Evolutionary conservation across 2,888 invertebrate species (phyloP).

Genomic region (Anarsia innoxiella): DNA sequence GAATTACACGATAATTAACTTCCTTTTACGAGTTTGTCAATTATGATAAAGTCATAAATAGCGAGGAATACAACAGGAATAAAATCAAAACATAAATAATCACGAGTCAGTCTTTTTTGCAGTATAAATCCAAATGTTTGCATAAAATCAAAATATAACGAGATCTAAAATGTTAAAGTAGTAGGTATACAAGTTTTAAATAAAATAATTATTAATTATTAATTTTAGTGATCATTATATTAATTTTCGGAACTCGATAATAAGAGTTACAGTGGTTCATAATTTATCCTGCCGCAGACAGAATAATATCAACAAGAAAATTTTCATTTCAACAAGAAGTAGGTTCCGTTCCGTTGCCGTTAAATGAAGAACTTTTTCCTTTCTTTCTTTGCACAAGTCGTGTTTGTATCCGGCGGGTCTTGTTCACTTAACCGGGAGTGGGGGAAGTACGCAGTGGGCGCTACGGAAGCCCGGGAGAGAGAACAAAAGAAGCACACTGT

Average conservation of each 20-base stretch:
- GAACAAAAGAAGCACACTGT: constrained; percentile 32
- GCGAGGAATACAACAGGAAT: too few relatives aligned
- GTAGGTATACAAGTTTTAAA: too few relatives aligned
- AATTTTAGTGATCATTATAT: too few relatives aligned
- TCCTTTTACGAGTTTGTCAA: too few relatives aligned
- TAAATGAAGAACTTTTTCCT: constrained; percentile 14
- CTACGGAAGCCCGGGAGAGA: constrained; percentile 27
- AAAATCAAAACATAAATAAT: too few relatives aligned
- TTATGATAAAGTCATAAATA: too few relatives aligned
- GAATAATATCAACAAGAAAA: constrained; percentile 12
- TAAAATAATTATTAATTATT: too few relatives aligned
- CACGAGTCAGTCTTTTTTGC: too few relatives aligned
- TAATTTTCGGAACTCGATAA: constrained; percentile 7
- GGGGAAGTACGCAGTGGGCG: constrained; percentile 22
- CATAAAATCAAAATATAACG: too few relatives aligned
- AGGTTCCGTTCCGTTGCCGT: constrained; percentile 8
- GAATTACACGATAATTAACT: too few relatives aligned
- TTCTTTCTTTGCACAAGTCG: constrained; percentile 11
- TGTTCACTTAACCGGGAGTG: constrained; percentile 18
- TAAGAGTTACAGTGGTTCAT: constrained; percentile 3
- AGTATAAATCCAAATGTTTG: too few relatives aligned
- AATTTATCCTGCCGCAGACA: constrained; percentile 11
- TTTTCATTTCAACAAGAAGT: constrained; percentile 14
- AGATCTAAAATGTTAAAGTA: too few relatives aligned
- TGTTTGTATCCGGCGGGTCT: constrained; percentile 18